Percentiles rank a stretch among this genome's conserved stretches.
Evolutionary conservation across 2,113 vertebrate genomes (phyloP).

Genomic region (Etheostoma cragini): DNA sequence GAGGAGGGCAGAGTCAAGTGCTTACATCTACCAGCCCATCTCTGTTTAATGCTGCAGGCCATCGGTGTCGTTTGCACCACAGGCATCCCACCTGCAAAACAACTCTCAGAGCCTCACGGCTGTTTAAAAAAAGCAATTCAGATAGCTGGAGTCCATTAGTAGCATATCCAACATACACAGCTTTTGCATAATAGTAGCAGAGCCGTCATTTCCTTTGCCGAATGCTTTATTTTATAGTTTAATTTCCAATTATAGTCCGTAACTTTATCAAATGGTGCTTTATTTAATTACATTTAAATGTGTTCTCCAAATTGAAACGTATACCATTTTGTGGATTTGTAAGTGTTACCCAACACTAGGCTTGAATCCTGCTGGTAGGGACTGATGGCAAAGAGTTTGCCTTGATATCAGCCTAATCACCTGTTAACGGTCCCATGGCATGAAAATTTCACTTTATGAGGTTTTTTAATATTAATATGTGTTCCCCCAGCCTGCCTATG

Average conservation of each 20-base stretch:
- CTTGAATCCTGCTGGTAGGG: background rate
- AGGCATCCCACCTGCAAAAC: slow-evolving; percentile 27
- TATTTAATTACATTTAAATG: slow-evolving; percentile 3
- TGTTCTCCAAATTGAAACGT: background rate
- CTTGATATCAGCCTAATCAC: background rate
- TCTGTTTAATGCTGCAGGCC: slow-evolving; percentile 45
- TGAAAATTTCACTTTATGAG: too few relatives aligned
- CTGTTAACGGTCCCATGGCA: background rate
- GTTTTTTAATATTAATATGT: too few relatives aligned
- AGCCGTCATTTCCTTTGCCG: background rate
- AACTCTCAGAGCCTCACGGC: slow-evolving; percentile 4
- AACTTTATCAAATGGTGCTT: background rate
- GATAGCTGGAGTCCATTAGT: background rate
- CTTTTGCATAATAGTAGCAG: background rate
- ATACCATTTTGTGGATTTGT: too few relatives aligned
- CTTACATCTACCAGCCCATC: slow-evolving; percentile 45
- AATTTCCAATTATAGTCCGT: background rate
- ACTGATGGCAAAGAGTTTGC: background rate
- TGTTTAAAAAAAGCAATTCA: slow-evolving; percentile 6
- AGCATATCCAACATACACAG: background rate
- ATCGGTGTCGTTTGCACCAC: slow-evolving; percentile 20
- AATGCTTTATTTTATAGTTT: background rate
- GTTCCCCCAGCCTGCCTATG: too few relatives aligned
- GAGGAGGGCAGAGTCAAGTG: slow-evolving; percentile 69
- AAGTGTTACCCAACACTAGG: background rate